Base-by-base conservation (phyloP, 2,113 vertebrate genomes). In the Nestor notabilis region DNA sequence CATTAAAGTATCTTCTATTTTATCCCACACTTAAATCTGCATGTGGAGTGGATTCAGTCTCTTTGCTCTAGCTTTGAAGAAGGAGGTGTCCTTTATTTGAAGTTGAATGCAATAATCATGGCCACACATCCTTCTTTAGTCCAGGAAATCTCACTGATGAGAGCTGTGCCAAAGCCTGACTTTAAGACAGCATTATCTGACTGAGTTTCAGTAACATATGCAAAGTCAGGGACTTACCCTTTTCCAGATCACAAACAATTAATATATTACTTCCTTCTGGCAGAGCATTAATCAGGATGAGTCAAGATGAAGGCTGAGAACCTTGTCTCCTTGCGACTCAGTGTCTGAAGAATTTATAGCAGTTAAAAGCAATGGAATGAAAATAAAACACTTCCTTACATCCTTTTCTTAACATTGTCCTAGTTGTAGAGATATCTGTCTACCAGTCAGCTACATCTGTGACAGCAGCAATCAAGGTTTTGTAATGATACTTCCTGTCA, bases 211-310 rank as follows among this genome's bases (percentile, higher is more conserved):
- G 47, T 94, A 94, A 84, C 47, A 68, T 71, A 92, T 87, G 87
- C 83, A 87, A 94, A 95, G 52, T 93, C 87, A 91, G 56, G 74
- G 52, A 82, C 65, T 94, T 95, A 84, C 35, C 75, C 49, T 95
- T 80, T 92, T 89, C 43, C 39, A 84, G 74, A 93, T 89, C 77
- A 75, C 77, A 87, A 89, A 63, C 60, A 64, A 97, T 89, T 94
- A 95, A 89, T 96, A 52, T 44, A 82, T 93, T 89, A 87, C 69
- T 95, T 96, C 91, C 87, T 93, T 87, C 89, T 95, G 95, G 83
- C 77, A 95, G 18, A 65, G 49, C 69, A 89, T 93, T 91, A 87
- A 91, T 93, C 87, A 75, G 77, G 50, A 16, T 68, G 94, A 91
- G 31, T 53, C n/a, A 64, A 79, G 56, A 79, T 17, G 43, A 89